Evolutionary conservation across 1,140 invertebrate species (phyloP), one percentile per base, ranked within the genome.

Genomic region (Drosophila grimshawi): DNA sequence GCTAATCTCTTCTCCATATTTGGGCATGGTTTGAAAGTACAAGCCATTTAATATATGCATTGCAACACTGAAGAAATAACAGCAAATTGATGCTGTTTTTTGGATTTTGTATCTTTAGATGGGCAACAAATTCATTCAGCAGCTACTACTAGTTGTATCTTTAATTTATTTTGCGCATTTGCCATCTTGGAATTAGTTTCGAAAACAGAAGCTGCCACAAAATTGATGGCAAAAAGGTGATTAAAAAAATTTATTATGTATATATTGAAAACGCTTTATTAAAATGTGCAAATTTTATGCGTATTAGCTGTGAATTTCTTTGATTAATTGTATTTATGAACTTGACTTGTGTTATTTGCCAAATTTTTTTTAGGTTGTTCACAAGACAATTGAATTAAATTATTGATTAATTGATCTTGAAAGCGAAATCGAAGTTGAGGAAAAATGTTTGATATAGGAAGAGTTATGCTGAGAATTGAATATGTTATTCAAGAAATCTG

Each of bases 21-120:
- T 86, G 81, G 81, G 67, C 81, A 86, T 78, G 78, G 64, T 64
- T 74, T 77, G 67, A 63, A 69, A 67, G 62, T 66, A 66, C 57
- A 77, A 69, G 33, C 60, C 49, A 75, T 41, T 78, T 78, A 85
- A 85, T 85, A 78, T 78, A 85, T 83, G 51, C 80, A 80, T 82
- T 82, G 65, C 80, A 82, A 82, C 75, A 82, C 55, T 41, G 39
- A 41, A 41, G 3, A 41, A 5, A 41, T 10, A 43, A 41, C 7
- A 41, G 3, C 10, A 43, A 41, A 70, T 49, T 45, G 52, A 55
- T 46, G 43, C 30, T 56, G 37, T 41, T 30, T 32, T 27, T 35
- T 33, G 6, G 7, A 10, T 8, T 39, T 43, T n/a, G n/a, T 43
- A 41, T 10, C 5, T 10, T 41, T 41, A 5, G 10, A 41, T 41